Evolutionary conservation across 2,888 invertebrate species (phyloP), one percentile per base, ranked within the genome.

Genomic region (Auanema sp.): DNA sequence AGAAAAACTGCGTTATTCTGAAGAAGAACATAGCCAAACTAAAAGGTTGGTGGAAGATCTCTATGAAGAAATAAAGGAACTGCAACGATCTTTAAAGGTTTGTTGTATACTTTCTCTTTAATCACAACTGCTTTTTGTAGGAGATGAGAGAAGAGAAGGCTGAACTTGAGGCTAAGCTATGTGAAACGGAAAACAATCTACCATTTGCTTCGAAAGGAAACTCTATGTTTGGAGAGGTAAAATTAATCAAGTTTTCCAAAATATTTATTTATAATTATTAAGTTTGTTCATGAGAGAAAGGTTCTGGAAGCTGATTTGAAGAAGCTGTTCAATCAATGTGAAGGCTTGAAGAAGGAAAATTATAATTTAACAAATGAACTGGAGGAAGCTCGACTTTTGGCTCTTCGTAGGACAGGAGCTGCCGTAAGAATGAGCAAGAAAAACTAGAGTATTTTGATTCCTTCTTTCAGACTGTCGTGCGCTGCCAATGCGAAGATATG

Each of bases 71-170:
- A 33, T 33, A 5, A 33, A 33, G 33, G 33, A 33, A 8, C 33
- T 33, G 3, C 33, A 33, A 33, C 33, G 33, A 3, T 33, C 33
- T 33, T 33, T 33, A 33, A 33, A 33, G 33, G 33, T 33, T 33
- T 33, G 3, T 33, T 33, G 8, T 5, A 33, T 3, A 3, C 3
- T 33, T 33, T 33, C 3, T 8, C 3, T 33, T 33, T 33, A 33
- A 33, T 8, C 4, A 5, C 8, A 33, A 3, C 33, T 5, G 8
- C 3, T 3, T 33, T 33, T 33, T 8, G 8, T 10, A 47, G 47
- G 47, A 47, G 47, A 18, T 47, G 47, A 3, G 47, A 47, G 47
- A 47, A 16, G 47, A 47, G 10, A 47, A 47, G 10, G 16, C 47
- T 5, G 21, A 16, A 47, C 47, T 47, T 6, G 47, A 47, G 47